phyloP scores from a whole-genome alignment of 2,113 vertebrate species.

The Emydura subglobosa region DNA sequence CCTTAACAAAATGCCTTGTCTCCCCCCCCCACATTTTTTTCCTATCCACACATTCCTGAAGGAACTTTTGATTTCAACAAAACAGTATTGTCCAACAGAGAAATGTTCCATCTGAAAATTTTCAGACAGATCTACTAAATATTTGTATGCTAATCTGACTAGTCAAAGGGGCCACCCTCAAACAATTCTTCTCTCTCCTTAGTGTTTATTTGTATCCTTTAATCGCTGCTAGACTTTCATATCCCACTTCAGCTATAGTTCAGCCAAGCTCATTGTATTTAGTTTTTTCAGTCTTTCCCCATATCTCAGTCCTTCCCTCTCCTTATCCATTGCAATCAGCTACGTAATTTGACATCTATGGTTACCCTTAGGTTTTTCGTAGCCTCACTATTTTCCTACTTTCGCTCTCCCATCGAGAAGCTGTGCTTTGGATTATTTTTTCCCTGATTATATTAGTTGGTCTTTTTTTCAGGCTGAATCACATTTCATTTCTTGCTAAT shows the following conservation, averaged over 20 bases:
- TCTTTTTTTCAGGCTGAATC: neutral
- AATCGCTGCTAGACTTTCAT: slow-evolving; percentile 65
- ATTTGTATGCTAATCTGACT: neutral
- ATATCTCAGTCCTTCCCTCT: neutral
- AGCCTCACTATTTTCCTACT: rapidly evolving
- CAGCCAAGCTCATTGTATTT: slow-evolving; percentile 72
- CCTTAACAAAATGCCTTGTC: too few species aligned
- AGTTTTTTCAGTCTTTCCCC: slow-evolving; percentile 59
- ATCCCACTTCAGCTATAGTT: slow-evolving; percentile 54
- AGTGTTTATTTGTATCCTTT: slow-evolving; percentile 65
- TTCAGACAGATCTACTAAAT: slow-evolving; percentile 35
- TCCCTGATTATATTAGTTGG: neutral
- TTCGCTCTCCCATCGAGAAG: neutral
- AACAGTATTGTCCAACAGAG: neutral
- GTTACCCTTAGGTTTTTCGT: rapidly evolving
- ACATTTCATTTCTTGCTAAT: neutral
- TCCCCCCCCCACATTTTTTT: neutral
- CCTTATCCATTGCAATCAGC: neutral
- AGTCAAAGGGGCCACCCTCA: slow-evolving; percentile 50
- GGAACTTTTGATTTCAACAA: neutral
- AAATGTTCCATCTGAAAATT: neutral
- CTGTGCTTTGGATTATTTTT: rapidly evolving
- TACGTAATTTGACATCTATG: neutral
- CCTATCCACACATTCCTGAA: neutral
- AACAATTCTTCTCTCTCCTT: slow-evolving; percentile 54